A percentile compares a stretch with the other conserved stretches of the same genome.
phyloP scores from a whole-genome alignment of 2,113 vertebrate species.

The Heptranchias perlo region DNA sequence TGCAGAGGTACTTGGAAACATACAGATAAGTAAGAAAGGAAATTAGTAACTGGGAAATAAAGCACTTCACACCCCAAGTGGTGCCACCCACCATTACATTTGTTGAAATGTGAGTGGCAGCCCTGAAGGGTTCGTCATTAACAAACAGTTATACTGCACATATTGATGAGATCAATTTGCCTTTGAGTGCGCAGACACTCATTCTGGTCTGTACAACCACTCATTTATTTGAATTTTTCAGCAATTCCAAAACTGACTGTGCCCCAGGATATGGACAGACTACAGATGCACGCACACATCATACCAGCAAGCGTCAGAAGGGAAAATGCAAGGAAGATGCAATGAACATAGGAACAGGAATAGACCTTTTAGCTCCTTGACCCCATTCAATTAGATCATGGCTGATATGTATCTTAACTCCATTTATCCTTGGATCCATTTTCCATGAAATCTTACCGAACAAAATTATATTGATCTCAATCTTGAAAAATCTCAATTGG shows the following conservation, averaged over 20 bases:
- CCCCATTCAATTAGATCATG: not conserved
- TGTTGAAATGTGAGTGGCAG: not conserved
- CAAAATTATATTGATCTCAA: not conserved
- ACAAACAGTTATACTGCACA: not conserved
- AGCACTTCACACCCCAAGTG: not conserved
- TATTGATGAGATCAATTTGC: constrained; percentile 16
- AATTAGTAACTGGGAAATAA: not conserved
- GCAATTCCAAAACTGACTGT: not conserved
- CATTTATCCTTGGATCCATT: not conserved
- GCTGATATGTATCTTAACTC: not conserved
- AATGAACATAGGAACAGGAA: not conserved
- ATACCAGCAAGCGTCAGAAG: not conserved
- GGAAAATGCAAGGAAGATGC: not conserved
- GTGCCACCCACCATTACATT: not conserved
- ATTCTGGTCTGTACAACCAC: not conserved
- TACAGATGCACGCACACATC: not conserved
- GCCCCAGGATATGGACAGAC: not conserved
- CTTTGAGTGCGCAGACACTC: not conserved
- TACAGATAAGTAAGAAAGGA: not conserved
- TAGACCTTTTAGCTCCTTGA: not conserved
- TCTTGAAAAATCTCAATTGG: not conserved
- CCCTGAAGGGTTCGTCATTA: not conserved
- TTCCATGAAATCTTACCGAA: not conserved
- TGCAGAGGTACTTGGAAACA: not conserved
- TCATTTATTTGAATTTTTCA: constrained; percentile 6